A percentile compares a stretch with the other conserved stretches of the same genome.
Evolutionary conservation across 2,888 invertebrate genomes (phyloP).

Genomic region (Ryuthela nishihirai): DNA sequence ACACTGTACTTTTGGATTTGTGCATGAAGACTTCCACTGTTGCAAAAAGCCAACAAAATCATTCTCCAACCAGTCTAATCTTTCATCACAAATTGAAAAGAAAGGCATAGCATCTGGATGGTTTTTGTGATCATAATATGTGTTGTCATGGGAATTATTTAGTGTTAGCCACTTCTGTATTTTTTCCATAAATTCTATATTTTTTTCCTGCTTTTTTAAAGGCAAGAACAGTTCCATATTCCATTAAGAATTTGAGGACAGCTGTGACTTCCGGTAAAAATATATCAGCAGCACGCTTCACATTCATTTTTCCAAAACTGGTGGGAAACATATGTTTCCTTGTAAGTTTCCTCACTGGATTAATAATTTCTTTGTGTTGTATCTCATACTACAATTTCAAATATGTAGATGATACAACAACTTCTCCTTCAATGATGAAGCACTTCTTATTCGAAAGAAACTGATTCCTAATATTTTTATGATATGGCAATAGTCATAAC

Average conservation of each 20-base stretch:
- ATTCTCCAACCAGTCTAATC: neutral
- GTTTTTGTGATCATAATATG: neutral
- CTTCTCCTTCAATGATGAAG: neutral
- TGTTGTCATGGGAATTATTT: neutral
- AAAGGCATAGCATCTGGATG: neutral
- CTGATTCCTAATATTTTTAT: neutral
- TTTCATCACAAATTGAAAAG: neutral
- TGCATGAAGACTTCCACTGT: no score
- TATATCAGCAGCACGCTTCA: neutral
- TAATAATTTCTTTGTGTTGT: neutral
- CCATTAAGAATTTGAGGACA: neutral
- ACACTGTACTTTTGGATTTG: neutral
- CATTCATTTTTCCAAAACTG: no score
- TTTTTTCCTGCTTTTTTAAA: neutral
- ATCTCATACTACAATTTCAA: neutral
- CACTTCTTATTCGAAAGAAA: neutral
- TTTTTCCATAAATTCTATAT: neutral
- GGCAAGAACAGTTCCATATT: no score
- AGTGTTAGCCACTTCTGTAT: neutral
- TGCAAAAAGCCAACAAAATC: neutral
- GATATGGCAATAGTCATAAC: slow-evolving; percentile 1
- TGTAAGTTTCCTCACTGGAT: neutral
- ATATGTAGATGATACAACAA: neutral
- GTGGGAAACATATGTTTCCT: neutral
- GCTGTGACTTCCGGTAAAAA: neutral